Evolutionary conservation across 2,888 invertebrate genomes (phyloP).

Genomic region (Myopa testacea): DNA sequence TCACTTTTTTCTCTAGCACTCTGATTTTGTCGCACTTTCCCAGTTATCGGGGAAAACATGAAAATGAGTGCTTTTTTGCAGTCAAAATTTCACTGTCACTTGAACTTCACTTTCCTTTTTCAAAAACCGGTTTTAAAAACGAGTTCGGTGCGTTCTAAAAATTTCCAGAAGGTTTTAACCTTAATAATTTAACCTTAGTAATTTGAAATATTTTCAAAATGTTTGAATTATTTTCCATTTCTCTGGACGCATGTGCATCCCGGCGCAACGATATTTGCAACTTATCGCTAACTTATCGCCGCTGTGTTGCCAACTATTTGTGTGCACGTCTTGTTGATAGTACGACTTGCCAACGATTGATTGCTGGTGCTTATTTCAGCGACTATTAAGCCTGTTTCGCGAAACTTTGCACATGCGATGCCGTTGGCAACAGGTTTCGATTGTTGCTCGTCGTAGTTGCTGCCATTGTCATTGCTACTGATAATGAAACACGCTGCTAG

Average conservation of each 20-base stretch:
- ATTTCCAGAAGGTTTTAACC: too few relatives aligned
- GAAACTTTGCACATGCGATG: not conserved
- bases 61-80: not conserved
- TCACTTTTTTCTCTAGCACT: not conserved
- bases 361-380: not conserved
- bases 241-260: not conserved
- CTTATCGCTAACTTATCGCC: not conserved
- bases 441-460: not conserved
- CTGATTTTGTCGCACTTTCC: not conserved
- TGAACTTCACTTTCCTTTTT: too few relatives aligned
- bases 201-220: too few relatives aligned
- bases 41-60: not conserved
- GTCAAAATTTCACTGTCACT: not conserved
- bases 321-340: constrained; percentile 11
- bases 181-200: too few relatives aligned
- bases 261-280: not conserved
- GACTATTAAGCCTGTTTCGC: constrained; percentile 10
- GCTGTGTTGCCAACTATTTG: constrained; percentile 11
- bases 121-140: too few relatives aligned
- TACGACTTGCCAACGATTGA: constrained; percentile 12
- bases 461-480: not conserved
- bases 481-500: not conserved
- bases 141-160: too few relatives aligned
- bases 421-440: constrained; percentile 32
- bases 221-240: too few relatives aligned